Percentiles rank a stretch among this genome's conserved stretches.
These are phyloP conservation scores for Spisula solida DNA, from an alignment of 2,888 invertebrate species.

Conservation along the genomic window DNA sequence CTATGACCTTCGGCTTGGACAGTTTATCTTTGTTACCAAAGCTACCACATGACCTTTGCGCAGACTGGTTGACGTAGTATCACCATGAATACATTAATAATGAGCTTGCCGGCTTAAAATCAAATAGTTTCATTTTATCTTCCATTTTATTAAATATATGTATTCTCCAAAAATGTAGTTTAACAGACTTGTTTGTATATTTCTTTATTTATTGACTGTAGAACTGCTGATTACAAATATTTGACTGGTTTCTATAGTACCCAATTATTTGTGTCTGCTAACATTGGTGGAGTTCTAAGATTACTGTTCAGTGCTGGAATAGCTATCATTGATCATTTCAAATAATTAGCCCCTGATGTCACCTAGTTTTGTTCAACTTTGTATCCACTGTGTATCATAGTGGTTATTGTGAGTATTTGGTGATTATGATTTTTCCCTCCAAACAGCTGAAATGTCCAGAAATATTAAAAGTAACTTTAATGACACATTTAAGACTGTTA, in stretches of 20 bases:
- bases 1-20: too few relatives aligned
- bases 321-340: neutral
- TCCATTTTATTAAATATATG: neutral
- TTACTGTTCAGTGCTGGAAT: neutral
- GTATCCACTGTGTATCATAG: neutral
- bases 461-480: too few relatives aligned
- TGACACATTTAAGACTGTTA: too few relatives aligned
- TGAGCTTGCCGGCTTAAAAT: too few relatives aligned
- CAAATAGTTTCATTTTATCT: too few relatives aligned
- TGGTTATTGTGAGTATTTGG: neutral
- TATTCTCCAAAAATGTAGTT: neutral
- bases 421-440: neutral
- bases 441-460: too few relatives aligned
- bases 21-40: too few relatives aligned
- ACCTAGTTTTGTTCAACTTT: neutral
- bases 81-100: too few relatives aligned
- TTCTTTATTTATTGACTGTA: neutral
- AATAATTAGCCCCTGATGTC: neutral
- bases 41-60: too few relatives aligned
- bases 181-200: neutral
- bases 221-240: neutral
- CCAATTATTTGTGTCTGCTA: slow-evolving; percentile 9
- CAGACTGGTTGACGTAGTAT: too few relatives aligned
- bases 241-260: neutral
- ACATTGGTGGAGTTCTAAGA: neutral